Base-by-base conservation (phyloP, 2,888 invertebrate species). In the Allophyes oxyacanthae region DNA sequence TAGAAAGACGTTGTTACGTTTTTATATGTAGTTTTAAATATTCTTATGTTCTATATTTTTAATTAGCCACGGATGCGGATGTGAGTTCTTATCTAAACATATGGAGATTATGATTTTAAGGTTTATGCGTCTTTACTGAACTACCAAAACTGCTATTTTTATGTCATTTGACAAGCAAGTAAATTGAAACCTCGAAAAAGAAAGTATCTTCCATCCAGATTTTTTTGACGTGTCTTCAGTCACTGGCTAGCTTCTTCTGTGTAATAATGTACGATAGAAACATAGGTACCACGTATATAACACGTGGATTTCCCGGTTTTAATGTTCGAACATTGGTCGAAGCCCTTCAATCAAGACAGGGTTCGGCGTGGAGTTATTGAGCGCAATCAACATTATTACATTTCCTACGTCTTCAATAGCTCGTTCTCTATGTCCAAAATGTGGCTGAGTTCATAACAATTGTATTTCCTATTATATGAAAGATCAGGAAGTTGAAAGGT, bases 341-440 rank as follows among this genome's bases (percentile, higher is more conserved):
- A 64, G 37, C 54, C 70, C 60, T 63, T 67, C 74, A 69, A 76
- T 65, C 58, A 57, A 54, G 42, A 11, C 37, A 33, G 46, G 45
- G 49, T 25, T 51, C 64, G 49, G 15, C 73, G 50, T 64, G 41
- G 45, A 57, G 48, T 58, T 76, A 73, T 73, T 52, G 70, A 69
- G 40, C 54, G 53, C 60, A 58, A 73, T 65, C 55, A 63, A 56
- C 50, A 51, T 64, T 58, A 64, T 69, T 63, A 63, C 40, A 28
- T 63, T 48, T 62, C 48, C 43, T 51, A 50, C 40, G 36, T 44
- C 37, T 44, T 37, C 51, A 49, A 52, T 38, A 52, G 34, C 52
- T 54, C 37, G 33, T 50, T 44, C 11, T 6, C 10, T 53, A 30
- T 44, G 34, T 41, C 13, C 40, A 37, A 44, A 69, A 41, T 52